Evolutionary conservation across 2,797 vertebrate species (phyloP), one percentile per base, ranked within the genome.

Genomic region (Hapalemur alaotrensis): DNA sequence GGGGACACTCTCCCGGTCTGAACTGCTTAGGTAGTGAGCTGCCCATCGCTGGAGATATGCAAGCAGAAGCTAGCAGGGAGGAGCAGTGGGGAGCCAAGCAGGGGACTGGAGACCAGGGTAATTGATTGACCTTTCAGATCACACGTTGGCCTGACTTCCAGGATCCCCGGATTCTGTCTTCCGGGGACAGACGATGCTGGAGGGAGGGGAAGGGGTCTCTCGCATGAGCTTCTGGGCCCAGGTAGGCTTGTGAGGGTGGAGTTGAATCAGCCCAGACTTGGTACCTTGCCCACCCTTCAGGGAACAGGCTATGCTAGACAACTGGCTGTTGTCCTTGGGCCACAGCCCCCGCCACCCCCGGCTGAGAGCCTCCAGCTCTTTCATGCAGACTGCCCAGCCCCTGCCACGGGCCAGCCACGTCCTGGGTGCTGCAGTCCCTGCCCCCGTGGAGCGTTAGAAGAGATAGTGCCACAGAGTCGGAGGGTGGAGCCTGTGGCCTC

Each of bases 311-410:
- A 57, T 22, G 54, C 22, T 57, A 57, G 54, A 57, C 0, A 14
- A 38, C 23, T 23, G 80, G 80, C 38, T 13, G 0, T 75, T 81
- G 32, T 61, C 82, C 88, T 75, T 0, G 18, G 80, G 61, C 25
- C 65, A 63, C 13, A 10, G n/a, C 0, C 15, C 32, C 78, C 14
- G 6, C 20, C 57, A 35, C 63, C 81, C 73, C 52, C n/a, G 17
- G 41, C 22, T 5, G 46, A 63, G 38, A 48, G 0, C 30, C 1
- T 20, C 3, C 65, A 32, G 0, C 6, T 43, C 18, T 25, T 48
- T 38, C 73, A 15, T 0, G 5, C 35, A 17, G 41, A 35, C 43
- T 2, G 1, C 17, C 76, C 18, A 1, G 4, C 0, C 1, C 18
- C 22, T 6, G 23, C 76, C 28, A 41, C 0, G 4, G 69, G 82